A percentile compares a stretch with the other conserved stretches of the same genome.
Evolutionary conservation across 2,888 invertebrate genomes (phyloP).

Genomic region (Drosophila monieri): DNA sequence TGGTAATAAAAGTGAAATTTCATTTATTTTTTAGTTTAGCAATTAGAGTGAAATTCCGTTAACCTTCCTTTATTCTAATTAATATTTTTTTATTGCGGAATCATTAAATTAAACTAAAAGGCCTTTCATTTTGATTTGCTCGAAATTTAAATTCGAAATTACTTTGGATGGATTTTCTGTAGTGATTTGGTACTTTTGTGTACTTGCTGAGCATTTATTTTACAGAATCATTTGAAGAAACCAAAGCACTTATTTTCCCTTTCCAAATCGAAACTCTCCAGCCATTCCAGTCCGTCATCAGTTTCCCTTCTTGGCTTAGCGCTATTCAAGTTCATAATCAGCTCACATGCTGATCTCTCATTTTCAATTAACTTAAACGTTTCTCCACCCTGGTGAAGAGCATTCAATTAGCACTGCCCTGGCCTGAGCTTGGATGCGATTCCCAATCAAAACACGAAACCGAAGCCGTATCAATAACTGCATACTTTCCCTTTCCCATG

Average conservation of each 20-base stretch:
- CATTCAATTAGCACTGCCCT: conserved; percentile 65
- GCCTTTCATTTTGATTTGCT: not conserved
- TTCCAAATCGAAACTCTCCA: conserved; percentile 14
- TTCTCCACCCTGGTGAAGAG: conserved; percentile 60
- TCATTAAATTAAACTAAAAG: not conserved
- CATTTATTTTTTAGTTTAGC: not conserved
- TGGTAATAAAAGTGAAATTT: conserved; percentile 5
- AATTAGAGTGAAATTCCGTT: not conserved
- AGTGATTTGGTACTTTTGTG: not conserved
- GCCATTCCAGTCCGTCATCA: not conserved
- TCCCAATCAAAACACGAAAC: conserved; percentile 39
- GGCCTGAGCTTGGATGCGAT: conserved; percentile 20
- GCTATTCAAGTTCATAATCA: conserved; percentile 40
- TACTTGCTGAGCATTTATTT: not conserved
- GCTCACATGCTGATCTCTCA: conserved; percentile 20
- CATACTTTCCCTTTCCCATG: conserved; percentile 76
- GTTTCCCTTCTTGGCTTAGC: not conserved
- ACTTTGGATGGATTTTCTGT: not conserved
- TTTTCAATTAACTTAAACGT: conserved; percentile 69
- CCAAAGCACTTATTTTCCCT: conserved; percentile 3
- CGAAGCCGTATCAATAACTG: conserved; percentile 66
- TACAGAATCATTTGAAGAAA: not conserved
- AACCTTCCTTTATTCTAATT: not conserved
- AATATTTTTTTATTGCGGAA: not conserved
- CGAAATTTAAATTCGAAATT: not conserved